A percentile compares a stretch with the other conserved stretches of the same genome.
Evolutionary conservation across 1,140 invertebrate genomes (phyloP).

Genomic region (Drosophila parabipectinata): DNA sequence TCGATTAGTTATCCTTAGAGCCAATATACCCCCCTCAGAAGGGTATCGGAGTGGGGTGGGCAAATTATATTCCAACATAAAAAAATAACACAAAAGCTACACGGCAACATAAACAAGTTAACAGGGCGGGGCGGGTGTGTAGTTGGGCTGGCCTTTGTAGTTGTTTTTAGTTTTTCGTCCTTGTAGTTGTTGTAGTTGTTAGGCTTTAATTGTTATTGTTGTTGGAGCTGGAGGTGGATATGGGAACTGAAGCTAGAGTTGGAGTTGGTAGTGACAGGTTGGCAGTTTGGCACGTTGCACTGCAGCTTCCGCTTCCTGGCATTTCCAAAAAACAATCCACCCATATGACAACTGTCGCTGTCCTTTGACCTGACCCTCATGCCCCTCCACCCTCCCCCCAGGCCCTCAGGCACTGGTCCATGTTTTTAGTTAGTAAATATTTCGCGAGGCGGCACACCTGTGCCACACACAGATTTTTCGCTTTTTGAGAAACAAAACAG

Average conservation of each 20-base stretch:
- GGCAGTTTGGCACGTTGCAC: conserved; percentile 66
- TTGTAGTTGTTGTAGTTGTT: conserved; percentile 26
- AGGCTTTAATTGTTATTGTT: conserved; percentile 23
- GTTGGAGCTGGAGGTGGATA: neutral
- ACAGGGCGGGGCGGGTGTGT: conserved; percentile 51
- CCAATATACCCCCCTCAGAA: neutral
- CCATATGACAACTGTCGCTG: conserved; percentile 76
- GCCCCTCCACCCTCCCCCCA: neutral
- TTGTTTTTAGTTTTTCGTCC: conserved; percentile 28
- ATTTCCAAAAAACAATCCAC: conserved; percentile 61
- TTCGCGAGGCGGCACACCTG: conserved; percentile 69
- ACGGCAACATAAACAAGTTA: conserved; percentile 78
- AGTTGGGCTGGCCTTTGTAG: conserved; percentile 24
- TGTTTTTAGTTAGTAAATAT: conserved; percentile 59
- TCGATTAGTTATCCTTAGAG: neutral
- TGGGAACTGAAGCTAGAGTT: neutral
- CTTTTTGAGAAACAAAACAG: conserved; percentile 37
- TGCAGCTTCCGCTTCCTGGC: conserved; percentile 68
- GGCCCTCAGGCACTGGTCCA: conserved; percentile 30
- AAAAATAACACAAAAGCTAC: conserved; percentile 66
- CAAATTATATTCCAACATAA: conserved; percentile 67
- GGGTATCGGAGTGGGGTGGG: conserved; percentile 10
- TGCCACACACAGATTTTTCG: conserved; percentile 24
- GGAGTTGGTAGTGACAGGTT: conserved; percentile 24
- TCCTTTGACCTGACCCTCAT: neutral